Evolutionary conservation across 53 echinoderm and acorn worm genomes (phyloP).

Genomic region (Astropecten irregularis): DNA sequence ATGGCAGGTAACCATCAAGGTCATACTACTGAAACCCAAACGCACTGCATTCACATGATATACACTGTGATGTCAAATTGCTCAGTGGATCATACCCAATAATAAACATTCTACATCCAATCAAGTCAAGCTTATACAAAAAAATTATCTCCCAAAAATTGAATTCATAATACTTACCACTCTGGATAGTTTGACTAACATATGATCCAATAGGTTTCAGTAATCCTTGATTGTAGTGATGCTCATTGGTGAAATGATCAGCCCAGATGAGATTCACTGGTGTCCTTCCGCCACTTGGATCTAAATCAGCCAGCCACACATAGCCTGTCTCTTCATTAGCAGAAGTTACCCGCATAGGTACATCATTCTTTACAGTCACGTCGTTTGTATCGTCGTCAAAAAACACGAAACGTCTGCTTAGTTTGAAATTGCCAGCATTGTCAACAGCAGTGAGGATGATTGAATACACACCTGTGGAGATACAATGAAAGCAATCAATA

Average conservation of each 20-base stretch:
- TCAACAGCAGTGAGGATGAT: slow-evolving; percentile 18
- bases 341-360: slow-evolving; percentile 7
- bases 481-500: too few species aligned
- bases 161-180: background rate
- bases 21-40: too few species aligned
- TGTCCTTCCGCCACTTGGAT: background rate
- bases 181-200: background rate
- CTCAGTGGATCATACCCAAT: too few species aligned
- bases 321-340: slow-evolving; percentile 14
- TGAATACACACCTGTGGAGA: background rate
- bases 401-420: slow-evolving; percentile 48
- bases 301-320: slow-evolving; percentile 35
- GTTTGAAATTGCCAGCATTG: slow-evolving; percentile 22
- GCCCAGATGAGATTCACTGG: slow-evolving; percentile 24
- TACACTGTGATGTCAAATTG: too few species aligned
- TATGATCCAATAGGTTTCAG: slow-evolving; percentile 35
- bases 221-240: slow-evolving; percentile 22
- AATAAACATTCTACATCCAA: too few species aligned
- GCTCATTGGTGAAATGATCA: slow-evolving; percentile 4
- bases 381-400: slow-evolving; percentile 48
- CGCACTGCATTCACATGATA: too few species aligned
- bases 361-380: background rate
- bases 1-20: too few species aligned
- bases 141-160: too few species aligned
- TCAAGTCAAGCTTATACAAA: too few species aligned